Conservation (phyloP, 2,888 invertebrate species). For the Parelbella ahira region DNA sequence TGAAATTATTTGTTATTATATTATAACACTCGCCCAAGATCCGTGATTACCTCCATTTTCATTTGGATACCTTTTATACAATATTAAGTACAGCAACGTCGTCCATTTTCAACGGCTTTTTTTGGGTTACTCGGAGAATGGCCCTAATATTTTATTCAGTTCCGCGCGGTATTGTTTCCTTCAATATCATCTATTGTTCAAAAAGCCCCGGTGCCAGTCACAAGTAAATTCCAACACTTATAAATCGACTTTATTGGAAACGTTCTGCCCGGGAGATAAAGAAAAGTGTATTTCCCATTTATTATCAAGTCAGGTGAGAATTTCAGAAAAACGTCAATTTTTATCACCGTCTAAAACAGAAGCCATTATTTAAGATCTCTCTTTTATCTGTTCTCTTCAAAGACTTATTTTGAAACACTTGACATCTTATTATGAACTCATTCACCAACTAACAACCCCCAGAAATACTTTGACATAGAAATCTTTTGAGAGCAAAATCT, state of each 20-base stretch:
- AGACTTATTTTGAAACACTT: constrained; percentile 17
- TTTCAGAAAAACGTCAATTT: constrained; percentile 11
- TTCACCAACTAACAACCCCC: constrained; percentile 17
- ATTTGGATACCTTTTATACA: background rate
- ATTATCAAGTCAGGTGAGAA: constrained; percentile 29
- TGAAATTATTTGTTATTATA: no score
- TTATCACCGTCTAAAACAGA: constrained; percentile 1
- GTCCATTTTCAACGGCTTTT: constrained; percentile 3
- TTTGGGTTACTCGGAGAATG: background rate
- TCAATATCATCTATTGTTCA: background rate
- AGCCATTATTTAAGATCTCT: background rate
- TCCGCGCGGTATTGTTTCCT: background rate
- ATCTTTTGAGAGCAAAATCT: constrained; percentile 11
- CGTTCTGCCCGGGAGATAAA: constrained; percentile 21
- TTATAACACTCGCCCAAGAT: no score
- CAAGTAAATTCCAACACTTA: constrained; percentile 1
- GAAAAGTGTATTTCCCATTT: constrained; percentile 25
- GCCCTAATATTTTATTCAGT: constrained; percentile 6
- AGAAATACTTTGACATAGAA: constrained; percentile 21
- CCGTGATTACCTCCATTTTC: no score
- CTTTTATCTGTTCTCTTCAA: background rate
- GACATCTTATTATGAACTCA: constrained; percentile 20
- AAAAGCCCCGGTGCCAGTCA: background rate
- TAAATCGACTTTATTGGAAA: constrained; percentile 12
- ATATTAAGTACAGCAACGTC: background rate